Conservation (phyloP, 2,888 invertebrate species). For the Asteroscopus sphinx region DNA sequence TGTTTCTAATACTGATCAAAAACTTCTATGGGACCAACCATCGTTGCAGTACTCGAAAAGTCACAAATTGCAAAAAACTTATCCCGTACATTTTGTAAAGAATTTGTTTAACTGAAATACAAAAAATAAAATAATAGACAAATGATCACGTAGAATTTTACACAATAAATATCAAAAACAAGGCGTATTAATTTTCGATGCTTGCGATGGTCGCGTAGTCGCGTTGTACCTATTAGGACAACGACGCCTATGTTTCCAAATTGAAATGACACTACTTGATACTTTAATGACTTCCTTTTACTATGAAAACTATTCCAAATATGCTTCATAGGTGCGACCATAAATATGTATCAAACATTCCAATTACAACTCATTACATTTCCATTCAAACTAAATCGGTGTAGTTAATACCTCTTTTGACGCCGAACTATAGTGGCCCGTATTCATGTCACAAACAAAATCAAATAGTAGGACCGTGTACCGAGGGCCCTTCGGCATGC, state of each 20-base stretch:
- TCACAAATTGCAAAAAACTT: too few species aligned
- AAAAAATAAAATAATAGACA: too few species aligned
- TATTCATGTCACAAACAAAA: constrained; percentile 47
- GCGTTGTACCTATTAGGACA: too few species aligned
- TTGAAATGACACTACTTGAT: background rate
- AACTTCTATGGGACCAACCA: too few species aligned
- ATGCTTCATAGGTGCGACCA: constrained; percentile 21
- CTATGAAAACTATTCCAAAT: constrained; percentile 20
- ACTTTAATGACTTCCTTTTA: constrained; percentile 23
- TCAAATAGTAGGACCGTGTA: constrained; percentile 40
- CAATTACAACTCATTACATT: constrained; percentile 26
- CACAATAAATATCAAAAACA: too few species aligned
- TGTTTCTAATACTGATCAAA: too few species aligned
- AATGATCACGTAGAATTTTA: too few species aligned
- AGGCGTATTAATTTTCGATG: too few species aligned
- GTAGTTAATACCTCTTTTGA: constrained; percentile 48
- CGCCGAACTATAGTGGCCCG: constrained; percentile 40
- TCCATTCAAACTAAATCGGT: constrained; percentile 37
- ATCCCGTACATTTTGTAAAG: too few species aligned
- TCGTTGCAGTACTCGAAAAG: too few species aligned
- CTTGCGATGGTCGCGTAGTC: too few species aligned
- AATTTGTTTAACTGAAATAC: too few species aligned
- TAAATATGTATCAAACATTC: constrained; percentile 25
- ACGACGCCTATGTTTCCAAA: background rate
- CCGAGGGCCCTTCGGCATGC: constrained; percentile 56